Evolutionary conservation across 2,888 invertebrate genomes (phyloP), one percentile per base, ranked within the genome.

Genomic region (Beris morrisii): DNA sequence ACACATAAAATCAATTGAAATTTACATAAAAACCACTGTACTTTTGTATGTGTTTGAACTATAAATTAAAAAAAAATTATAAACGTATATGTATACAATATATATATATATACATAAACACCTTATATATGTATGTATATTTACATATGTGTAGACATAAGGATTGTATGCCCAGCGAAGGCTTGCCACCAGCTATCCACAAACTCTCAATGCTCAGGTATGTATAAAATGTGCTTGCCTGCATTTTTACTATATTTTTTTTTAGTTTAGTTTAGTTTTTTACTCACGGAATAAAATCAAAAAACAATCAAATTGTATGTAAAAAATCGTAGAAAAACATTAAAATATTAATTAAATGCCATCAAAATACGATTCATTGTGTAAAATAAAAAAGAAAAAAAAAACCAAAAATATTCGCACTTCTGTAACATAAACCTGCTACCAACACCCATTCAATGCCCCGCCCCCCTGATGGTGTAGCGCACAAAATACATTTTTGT

Each of bases 101-200:
- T 44, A 63, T 53, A 63, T 38, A 63, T 63, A 52, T 53, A 63
- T 63, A 22, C 22, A 22, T 22, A 22, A 22, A 22, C 22, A 22
- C 22, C 22, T 22, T 22, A 22, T 22, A 22, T 3, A 22, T 22
- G 22, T 22, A 22, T 22, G 22, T 22, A 22, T 22, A 22, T 22
- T 22, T 22, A 22, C 22, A 22, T 22, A 22, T 22, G 22, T 58
- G 38, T 77, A 88, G 88, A 88, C 84, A 86, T 88, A 86, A 87
- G 88, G 87, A 87, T 88, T 85, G 85, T 87, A 83, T 88, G 88
- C 84, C 88, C 88, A 80, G 87, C 88, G 83, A 88, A 88, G 86
- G 86, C 87, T 81, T 87, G 86, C 82, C 88, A 87, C 79, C 88
- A 88, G 83, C 85, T 87, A 75, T 88, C 88, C 77, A 87, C 88